phyloP scores from a whole-genome alignment of 2,797 vertebrate species.

The Garrulus glandarius region DNA sequence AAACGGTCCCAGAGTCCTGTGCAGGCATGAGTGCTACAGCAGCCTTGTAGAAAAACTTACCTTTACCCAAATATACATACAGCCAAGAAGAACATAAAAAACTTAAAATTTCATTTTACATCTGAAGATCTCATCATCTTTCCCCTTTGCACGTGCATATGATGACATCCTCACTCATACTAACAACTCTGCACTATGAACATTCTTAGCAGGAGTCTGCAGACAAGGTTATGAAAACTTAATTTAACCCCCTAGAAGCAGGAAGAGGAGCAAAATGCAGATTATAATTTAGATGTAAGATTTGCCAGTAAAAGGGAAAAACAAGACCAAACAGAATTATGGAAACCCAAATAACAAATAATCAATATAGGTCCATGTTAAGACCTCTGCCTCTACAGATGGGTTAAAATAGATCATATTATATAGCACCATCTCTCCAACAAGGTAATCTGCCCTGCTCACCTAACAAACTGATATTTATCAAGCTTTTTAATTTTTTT shows the following conservation, averaged over 20 bases:
- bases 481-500: background rate
- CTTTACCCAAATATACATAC: background rate
- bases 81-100: background rate
- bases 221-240: background rate
- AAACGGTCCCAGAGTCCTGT: background rate
- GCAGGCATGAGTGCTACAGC: rapidly evolving
- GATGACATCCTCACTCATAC: too few relatives aligned
- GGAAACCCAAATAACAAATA: background rate
- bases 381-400: background rate
- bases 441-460: background rate
- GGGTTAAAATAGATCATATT: background rate
- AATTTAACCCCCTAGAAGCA: background rate
- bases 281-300: background rate
- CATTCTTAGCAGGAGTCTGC: background rate
- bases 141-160: background rate
- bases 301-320: background rate
- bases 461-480: background rate
- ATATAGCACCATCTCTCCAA: background rate
- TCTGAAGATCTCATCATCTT: rapidly evolving
- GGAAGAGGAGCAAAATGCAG: background rate
- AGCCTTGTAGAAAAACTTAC: background rate
- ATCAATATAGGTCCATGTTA: rapidly evolving
- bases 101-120: background rate
- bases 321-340: background rate
- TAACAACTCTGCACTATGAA: background rate